Evolutionary conservation across 2,888 invertebrate species (phyloP).

Genomic region (Glyphotaelius pellucidus): DNA sequence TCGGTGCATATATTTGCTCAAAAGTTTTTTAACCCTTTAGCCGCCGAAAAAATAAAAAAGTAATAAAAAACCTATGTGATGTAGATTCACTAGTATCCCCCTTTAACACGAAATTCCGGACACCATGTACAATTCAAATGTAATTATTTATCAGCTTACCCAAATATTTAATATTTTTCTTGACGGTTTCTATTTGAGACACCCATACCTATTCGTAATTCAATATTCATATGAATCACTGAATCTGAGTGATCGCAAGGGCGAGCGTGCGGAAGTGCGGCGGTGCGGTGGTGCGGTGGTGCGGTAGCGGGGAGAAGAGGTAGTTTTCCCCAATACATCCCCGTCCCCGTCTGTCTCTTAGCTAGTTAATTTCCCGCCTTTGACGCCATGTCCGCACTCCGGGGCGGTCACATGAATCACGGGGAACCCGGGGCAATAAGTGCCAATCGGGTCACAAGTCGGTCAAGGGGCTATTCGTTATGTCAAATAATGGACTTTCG

Average conservation of each 20-base stretch:
- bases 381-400: constrained; percentile 35
- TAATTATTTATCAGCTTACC: too few relatives aligned
- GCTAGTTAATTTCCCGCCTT: constrained; percentile 56
- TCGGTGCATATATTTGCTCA: too few relatives aligned
- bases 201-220: neutral
- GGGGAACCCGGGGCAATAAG: neutral
- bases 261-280: neutral
- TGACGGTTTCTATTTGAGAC: neutral
- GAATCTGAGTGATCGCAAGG: neutral
- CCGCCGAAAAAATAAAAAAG: too few relatives aligned
- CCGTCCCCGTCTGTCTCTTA: neutral
- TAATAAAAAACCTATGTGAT: too few relatives aligned
- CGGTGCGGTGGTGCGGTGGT: neutral
- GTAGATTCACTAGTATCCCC: too few relatives aligned
- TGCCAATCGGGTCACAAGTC: constrained; percentile 33
- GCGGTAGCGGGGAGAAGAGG: neutral
- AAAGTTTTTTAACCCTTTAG: too few relatives aligned
- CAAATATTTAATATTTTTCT: neutral
- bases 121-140: too few relatives aligned
- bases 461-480: neutral
- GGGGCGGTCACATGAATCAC: constrained; percentile 11
- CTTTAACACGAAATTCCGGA: too few relatives aligned
- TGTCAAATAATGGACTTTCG: neutral
- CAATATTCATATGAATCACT: neutral
- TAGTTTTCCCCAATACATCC: neutral